Base-by-base conservation (phyloP, 1,140 invertebrate species). In the Drosophila santomea region DNA sequence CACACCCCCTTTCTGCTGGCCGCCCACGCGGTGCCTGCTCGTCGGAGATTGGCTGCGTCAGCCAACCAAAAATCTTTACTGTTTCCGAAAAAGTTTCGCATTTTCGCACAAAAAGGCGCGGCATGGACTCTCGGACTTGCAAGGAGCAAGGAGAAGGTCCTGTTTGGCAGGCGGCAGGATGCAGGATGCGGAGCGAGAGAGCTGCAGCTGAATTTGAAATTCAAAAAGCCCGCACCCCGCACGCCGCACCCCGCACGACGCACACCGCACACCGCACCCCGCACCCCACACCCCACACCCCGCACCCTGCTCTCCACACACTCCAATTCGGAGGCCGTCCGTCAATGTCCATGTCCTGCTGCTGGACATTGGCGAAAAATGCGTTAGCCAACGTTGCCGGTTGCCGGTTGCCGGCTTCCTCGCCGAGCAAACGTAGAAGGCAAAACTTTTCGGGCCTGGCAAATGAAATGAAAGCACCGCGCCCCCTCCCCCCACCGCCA, bases 11-110 rank as follows among this genome's bases (percentile, higher is more conserved):
- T 12, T 43, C 45, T 44, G 23, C 7, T 41, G 25, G 25, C 38
- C 80, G 63, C 64, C 75, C 83, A 82, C 83, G 66, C 47, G 35
- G 61, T 63, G 69, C 44, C 54, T 61, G 64, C 84, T 89, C 84
- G 76, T 73, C 74, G 77, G 80, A 88, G 84, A 88, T 88, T 88
- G 84, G 84, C 84, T 89, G 84, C 84, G 84, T 89, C 77, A 89
- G 84, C 84, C 84, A 89, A 89, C 84, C 84, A 89, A 89, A 88
- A 89, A 89, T 89, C 84, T 89, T 89, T 90, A 89, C 84, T 90
- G 85, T 89, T 89, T 82, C 84, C 84, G 84, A 89, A 89, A 89
- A 89, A 89, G 84, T 89, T 89, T 73, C 78, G 77, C 85, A 89
- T 84, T 90, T 89, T 84, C 84, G 84, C 80, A 84, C 84, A 89